phyloP scores from a whole-genome alignment of 1,140 invertebrate genomes.

The Camponotus pennsylvanicus region DNA sequence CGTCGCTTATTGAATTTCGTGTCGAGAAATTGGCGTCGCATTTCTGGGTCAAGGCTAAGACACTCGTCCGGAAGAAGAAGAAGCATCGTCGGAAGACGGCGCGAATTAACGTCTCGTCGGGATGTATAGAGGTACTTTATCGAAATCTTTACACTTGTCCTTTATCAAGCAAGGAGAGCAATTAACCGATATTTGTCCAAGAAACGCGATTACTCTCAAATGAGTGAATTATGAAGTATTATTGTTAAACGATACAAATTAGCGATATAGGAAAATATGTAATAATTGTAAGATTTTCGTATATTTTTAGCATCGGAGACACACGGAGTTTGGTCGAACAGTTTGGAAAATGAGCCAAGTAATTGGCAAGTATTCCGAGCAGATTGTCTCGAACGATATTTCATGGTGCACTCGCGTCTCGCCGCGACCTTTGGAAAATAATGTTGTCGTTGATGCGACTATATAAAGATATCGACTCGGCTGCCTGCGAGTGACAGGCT shows the following conservation, averaged over 20 bases:
- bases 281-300: neutral
- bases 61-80: conserved; percentile 36
- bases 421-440: conserved; percentile 73
- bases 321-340: neutral
- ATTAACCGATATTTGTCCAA: neutral
- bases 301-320: neutral
- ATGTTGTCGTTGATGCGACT: conserved; percentile 77
- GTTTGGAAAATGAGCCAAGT: conserved; percentile 5
- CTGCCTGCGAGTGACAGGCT: conserved; percentile 79
- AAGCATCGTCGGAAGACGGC: neutral
- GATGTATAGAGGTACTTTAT: neutral
- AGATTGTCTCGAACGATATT: conserved; percentile 50
- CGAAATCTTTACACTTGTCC: neutral
- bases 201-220: neutral
- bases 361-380: conserved; percentile 11
- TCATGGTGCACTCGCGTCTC: conserved; percentile 53
- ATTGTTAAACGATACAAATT: neutral
- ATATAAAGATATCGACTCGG: conserved; percentile 81
- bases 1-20: conserved; percentile 77
- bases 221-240: neutral
- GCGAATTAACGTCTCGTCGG: neutral
- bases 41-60: conserved; percentile 75
- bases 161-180: too few relatives aligned
- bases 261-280: neutral
- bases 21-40: conserved; percentile 48